A percentile compares a stretch with the other conserved stretches of the same genome.
These are phyloP conservation scores for Anthophora plumipes DNA, from an alignment of 2,888 invertebrate species.

Conservation along the genomic window DNA sequence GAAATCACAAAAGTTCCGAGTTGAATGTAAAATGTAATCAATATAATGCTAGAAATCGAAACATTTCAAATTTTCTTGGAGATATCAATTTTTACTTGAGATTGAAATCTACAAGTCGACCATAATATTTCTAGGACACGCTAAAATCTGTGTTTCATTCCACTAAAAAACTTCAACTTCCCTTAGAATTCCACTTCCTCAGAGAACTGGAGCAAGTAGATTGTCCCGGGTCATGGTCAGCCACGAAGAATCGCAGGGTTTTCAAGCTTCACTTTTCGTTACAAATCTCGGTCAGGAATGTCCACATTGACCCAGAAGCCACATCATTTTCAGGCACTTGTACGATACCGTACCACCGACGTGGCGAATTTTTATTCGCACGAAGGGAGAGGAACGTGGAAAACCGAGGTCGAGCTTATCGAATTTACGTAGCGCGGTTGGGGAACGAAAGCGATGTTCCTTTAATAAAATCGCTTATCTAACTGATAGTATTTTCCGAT, in stretches of 20 bases:
- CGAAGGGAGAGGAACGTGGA: neutral
- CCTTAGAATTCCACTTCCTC: neutral
- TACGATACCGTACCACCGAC: neutral
- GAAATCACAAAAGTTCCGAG: no score
- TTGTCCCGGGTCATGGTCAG: constrained; percentile 45
- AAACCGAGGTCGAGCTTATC: constrained; percentile 18
- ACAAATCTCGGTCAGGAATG: constrained; percentile 3
- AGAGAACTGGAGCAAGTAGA: constrained; percentile 42
- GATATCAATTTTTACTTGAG: no score
- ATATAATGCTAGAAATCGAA: no score
- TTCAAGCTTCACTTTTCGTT: neutral
- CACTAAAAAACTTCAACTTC: neutral
- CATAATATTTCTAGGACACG: neutral
- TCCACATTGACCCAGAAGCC: constrained; percentile 28
- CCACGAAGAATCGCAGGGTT: constrained; percentile 3
- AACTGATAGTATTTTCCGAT: constrained; percentile 19
- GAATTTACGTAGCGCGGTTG: constrained; percentile 3
- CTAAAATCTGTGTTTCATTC: neutral
- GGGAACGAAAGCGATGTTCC: constrained; percentile 6
- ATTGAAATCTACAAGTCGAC: no score
- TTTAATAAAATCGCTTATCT: constrained; percentile 37
- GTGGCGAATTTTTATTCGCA: constrained; percentile 15
- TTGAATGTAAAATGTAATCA: no score
- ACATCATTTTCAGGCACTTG: constrained; percentile 4
- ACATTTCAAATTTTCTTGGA: no score